Conservation (phyloP, 2,113 vertebrate genomes). For the Dasypus novemcinctus region DNA sequence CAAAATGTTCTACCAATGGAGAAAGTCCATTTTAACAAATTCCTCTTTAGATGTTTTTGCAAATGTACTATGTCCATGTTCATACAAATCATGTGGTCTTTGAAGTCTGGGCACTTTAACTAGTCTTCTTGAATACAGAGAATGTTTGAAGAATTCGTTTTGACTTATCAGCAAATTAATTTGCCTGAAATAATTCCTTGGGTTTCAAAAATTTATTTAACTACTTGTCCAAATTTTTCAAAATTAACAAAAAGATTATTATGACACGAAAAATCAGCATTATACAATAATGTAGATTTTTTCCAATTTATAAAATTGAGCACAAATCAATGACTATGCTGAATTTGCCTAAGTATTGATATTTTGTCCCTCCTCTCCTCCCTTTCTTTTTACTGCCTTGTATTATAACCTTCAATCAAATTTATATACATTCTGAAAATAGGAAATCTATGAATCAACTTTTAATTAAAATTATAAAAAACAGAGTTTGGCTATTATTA, state of each 20-base stretch:
- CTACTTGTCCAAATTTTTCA: slow-evolving; percentile 46
- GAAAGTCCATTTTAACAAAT: slow-evolving; percentile 37
- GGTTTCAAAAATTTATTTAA: slow-evolving; percentile 29
- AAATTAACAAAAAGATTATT: slow-evolving; percentile 30
- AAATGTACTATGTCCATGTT: slow-evolving; percentile 17
- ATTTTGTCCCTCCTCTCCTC: not conserved
- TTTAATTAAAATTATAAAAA: not conserved
- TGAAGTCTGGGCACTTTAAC: not conserved
- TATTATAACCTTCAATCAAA: slow-evolving; percentile 20
- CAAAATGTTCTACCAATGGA: not conserved
- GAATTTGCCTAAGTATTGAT: not conserved
- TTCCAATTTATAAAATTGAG: not conserved
- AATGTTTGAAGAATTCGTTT: slow-evolving; percentile 24
- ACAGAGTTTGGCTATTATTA: not conserved
- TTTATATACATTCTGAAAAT: not conserved
- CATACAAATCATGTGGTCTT: not conserved
- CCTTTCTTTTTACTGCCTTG: not conserved
- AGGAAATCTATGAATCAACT: slow-evolving; percentile 10
- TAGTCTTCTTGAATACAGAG: not conserved
- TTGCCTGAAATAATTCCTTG: not conserved
- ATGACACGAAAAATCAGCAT: slow-evolving; percentile 19
- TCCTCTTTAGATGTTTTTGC: slow-evolving; percentile 7
- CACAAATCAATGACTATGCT: not conserved
- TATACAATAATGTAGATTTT: not conserved
- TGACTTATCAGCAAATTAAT: slow-evolving; percentile 12